Evolutionary conservation across 2,113 vertebrate genomes (phyloP).

Genomic region (Neogobius melanostomus): DNA sequence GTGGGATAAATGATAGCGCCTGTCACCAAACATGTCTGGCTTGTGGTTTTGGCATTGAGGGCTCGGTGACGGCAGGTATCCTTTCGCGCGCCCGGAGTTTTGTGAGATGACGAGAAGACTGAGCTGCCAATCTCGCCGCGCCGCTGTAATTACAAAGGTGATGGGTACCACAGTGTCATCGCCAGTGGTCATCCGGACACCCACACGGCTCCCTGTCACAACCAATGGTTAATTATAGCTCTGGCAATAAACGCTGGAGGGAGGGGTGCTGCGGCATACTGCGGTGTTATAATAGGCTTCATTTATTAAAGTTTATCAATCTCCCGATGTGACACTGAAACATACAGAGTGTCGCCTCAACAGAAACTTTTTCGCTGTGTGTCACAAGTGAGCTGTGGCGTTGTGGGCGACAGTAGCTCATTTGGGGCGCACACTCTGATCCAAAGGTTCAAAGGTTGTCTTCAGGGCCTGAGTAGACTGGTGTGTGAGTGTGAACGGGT

Average conservation of each 20-base stretch:
- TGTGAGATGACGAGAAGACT: conserved; percentile 8
- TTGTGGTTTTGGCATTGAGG: conserved; percentile 46
- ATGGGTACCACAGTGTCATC: conserved; percentile 64
- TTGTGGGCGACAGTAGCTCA: not conserved
- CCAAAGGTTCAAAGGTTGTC: no score
- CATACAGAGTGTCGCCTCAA: conserved; percentile 17
- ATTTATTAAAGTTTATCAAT: conserved; percentile 62
- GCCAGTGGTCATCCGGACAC: conserved; percentile 72
- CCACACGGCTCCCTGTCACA: conserved; percentile 62
- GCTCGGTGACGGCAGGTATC: conserved; percentile 4
- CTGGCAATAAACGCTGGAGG: conserved; percentile 18
- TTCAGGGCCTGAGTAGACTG: no score
- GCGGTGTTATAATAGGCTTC: conserved; percentile 40
- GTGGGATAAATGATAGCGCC: conserved; percentile 46
- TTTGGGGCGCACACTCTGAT: no score
- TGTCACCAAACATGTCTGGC: conserved; percentile 52
- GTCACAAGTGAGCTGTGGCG: not conserved
- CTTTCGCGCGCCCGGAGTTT: conserved; percentile 11
- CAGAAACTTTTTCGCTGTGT: not conserved
- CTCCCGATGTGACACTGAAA: conserved; percentile 53
- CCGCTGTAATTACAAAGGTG: conserved; percentile 71
- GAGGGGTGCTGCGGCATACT: conserved; percentile 14
- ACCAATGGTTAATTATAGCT: conserved; percentile 55
- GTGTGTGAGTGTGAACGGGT: no score
- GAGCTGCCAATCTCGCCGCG: conserved; percentile 74